phyloP scores from a whole-genome alignment of 64 coral and sea anemone species.

The Montipora efflorescens region DNA sequence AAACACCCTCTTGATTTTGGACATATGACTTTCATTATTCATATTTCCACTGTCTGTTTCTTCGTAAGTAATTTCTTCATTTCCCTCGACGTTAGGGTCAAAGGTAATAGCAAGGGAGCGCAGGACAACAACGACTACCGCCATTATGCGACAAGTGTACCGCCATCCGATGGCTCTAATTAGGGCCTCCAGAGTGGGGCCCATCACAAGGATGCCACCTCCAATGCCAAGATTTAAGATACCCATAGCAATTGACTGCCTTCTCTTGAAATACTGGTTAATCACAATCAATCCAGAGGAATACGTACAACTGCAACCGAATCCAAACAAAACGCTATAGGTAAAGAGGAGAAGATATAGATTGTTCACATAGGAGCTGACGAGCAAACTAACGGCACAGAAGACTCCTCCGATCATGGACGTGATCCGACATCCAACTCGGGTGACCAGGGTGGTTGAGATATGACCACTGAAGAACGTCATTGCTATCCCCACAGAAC shows the following conservation, averaged over 20 bases:
- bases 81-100: constrained; percentile 16
- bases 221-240: constrained; percentile 31
- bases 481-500: constrained; percentile 42
- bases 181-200: constrained; percentile 6
- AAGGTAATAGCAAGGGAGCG: neutral
- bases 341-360: constrained; percentile 42
- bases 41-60: neutral
- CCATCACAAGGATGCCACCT: constrained; percentile 13
- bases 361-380: neutral
- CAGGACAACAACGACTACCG: neutral
- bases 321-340: constrained; percentile 48
- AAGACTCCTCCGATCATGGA: constrained; percentile 44
- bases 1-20: constrained; percentile 42
- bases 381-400: neutral
- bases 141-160: constrained; percentile 12
- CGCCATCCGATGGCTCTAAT: neutral
- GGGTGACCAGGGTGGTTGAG: neutral
- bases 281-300: constrained; percentile 26
- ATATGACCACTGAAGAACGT: constrained; percentile 18
- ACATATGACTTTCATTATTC: too few relatives aligned
- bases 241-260: constrained; percentile 31
- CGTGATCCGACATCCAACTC: constrained; percentile 50
- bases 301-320: constrained; percentile 58
- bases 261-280: constrained; percentile 27
- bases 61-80: neutral